phyloP scores from a whole-genome alignment of 2,888 invertebrate genomes.

The Drosophila meridionalis region DNA sequence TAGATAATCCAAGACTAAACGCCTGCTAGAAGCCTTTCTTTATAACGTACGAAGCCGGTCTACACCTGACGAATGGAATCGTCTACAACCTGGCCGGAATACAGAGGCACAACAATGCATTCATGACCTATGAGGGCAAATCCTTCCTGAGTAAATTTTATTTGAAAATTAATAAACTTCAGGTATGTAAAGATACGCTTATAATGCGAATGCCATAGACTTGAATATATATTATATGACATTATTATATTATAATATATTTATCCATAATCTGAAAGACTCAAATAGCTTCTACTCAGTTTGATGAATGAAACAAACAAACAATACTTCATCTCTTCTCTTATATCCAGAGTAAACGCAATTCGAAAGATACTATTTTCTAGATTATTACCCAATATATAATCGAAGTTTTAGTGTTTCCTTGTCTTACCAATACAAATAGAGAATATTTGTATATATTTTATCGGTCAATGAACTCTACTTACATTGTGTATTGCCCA shows the following conservation, averaged over 20 bases:
- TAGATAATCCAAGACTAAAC: not conserved
- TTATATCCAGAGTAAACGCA: not conserved
- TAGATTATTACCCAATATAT: no score
- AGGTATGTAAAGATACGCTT: constrained; percentile 62
- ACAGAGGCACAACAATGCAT: constrained; percentile 78
- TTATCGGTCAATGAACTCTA: no score
- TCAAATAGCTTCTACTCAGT: not conserved
- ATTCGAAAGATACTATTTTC: no score
- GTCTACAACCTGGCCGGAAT: constrained; percentile 83
- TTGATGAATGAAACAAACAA: not conserved
- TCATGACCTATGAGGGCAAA: constrained; percentile 84
- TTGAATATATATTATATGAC: no score
- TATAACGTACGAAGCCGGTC: constrained; percentile 81
- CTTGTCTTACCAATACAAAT: not conserved
- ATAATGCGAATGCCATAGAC: no score
- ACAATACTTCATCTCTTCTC: not conserved
- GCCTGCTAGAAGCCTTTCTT: constrained; percentile 80
- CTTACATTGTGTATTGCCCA: not conserved
- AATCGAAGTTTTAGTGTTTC: not conserved
- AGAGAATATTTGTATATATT: no score
- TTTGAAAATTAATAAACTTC: constrained; percentile 80
- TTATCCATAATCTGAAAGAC: not conserved
- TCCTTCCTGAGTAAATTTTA: constrained; percentile 82
- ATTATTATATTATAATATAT: not conserved
- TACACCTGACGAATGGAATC: constrained; percentile 82